These are phyloP conservation scores for Colostygia pectinataria DNA, from an alignment of 2,888 invertebrate species.

Conservation along the genomic window DNA sequence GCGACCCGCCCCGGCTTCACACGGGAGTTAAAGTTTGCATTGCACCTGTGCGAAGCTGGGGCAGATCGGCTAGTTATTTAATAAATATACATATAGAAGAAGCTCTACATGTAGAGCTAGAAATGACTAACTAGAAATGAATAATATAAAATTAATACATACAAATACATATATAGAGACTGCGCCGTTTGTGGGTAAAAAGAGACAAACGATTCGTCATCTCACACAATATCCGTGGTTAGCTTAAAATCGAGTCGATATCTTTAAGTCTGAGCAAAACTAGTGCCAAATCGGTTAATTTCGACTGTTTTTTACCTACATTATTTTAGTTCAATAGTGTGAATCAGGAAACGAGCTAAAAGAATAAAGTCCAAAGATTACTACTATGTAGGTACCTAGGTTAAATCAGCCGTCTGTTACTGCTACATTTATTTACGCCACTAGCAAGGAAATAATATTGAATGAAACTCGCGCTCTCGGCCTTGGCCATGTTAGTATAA, in stretches of 20 bases:
- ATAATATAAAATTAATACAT: no score
- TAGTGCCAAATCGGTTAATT: not conserved
- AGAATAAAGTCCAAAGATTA: conserved; percentile 16
- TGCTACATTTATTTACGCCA: no score
- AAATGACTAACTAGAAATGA: no score
- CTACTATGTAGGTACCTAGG: not conserved
- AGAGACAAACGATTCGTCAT: not conserved
- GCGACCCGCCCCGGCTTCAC: no score
- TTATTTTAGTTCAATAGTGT: no score
- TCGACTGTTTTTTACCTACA: no score
- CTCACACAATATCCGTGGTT: not conserved
- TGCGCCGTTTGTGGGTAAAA: not conserved
- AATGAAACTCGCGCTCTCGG: conserved; percentile 23
- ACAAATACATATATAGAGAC: not conserved
- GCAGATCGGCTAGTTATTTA: no score
- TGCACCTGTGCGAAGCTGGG: no score
- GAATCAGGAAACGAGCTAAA: not conserved
- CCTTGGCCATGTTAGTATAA: conserved; percentile 39
- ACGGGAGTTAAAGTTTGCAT: no score
- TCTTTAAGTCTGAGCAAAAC: not conserved
- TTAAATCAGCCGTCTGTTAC: not conserved
- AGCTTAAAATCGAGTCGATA: conserved; percentile 10
- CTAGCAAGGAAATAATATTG: conserved; percentile 4
- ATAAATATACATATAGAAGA: no score
- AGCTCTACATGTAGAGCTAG: no score